Percentiles rank a stretch among this genome's conserved stretches.
Conservation (phyloP, 1,140 invertebrate species). For the Drosophila sp. region DNA sequence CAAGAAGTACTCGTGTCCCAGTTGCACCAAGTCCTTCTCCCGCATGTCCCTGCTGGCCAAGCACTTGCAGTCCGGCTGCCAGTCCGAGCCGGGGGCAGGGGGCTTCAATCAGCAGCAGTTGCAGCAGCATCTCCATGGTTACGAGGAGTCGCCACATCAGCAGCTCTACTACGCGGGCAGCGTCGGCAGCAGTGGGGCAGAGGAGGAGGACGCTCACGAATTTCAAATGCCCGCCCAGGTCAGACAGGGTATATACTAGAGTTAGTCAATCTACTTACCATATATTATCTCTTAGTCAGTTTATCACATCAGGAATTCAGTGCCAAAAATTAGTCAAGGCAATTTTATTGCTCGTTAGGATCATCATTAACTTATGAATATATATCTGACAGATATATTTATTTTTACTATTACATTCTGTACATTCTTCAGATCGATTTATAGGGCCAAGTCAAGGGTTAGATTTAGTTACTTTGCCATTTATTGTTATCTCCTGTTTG, state of each 20-base stretch:
- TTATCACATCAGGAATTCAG: constrained; percentile 66
- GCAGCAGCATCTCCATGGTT: constrained; percentile 69
- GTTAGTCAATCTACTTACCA: constrained; percentile 27
- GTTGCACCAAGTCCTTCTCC: constrained; percentile 98
- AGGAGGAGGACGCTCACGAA: constrained; percentile 66
- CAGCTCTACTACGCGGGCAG: constrained; percentile 74
- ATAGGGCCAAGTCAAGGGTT: constrained; percentile 19
- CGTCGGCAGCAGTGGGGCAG: constrained; percentile 70
- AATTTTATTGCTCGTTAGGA: constrained; percentile 77
- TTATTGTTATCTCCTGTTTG: constrained; percentile 55
- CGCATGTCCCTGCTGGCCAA: constrained; percentile 97
- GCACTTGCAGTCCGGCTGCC: constrained; percentile 95
- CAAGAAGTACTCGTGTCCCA: constrained; percentile 97
- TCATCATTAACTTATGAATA: constrained; percentile 21
- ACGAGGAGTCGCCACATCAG: constrained; percentile 56
- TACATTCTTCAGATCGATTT: constrained; percentile 13
- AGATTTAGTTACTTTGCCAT: constrained; percentile 14
- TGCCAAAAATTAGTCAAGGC: constrained; percentile 82
- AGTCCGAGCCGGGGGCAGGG: constrained; percentile 41
- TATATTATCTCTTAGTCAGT: constrained; percentile 13
- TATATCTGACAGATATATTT: constrained; percentile 20
- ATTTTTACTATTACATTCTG: constrained; percentile 17
- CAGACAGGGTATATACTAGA: constrained; percentile 51
- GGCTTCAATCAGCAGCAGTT: constrained; percentile 68
- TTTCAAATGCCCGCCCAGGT: constrained; percentile 39